Evolutionary conservation across 2,113 vertebrate species (phyloP).

Genomic region (Diadophis punctatus): DNA sequence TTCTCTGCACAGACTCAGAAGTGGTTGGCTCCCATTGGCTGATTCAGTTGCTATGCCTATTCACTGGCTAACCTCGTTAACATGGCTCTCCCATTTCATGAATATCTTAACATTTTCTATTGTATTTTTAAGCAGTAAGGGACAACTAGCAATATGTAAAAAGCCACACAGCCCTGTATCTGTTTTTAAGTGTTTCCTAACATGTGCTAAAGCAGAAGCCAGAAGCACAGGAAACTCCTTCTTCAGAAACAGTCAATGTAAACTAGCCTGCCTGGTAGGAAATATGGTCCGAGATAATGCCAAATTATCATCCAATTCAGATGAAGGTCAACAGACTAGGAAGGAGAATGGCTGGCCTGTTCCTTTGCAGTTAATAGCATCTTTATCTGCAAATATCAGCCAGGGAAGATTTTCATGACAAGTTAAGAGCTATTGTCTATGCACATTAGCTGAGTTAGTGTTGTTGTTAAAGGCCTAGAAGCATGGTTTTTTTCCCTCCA

Average conservation of each 20-base stretch:
- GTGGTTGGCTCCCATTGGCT: too few species aligned
- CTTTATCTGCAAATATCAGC: neutral
- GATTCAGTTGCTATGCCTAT: too few species aligned
- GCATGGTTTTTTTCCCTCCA: neutral
- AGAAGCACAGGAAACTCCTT: neutral
- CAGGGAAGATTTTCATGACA: neutral
- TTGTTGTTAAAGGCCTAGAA: neutral
- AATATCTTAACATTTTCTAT: too few species aligned
- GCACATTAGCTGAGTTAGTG: neutral
- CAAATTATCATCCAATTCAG: neutral
- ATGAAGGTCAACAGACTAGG: neutral
- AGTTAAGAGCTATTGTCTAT: neutral
- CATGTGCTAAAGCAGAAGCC: neutral
- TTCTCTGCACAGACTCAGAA: too few species aligned
- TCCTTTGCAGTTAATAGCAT: neutral
- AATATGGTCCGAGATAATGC: neutral
- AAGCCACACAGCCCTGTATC: neutral
- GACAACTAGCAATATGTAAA: neutral
- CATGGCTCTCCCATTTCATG: too few species aligned
- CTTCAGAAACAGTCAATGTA: neutral
- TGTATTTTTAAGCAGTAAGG: neutral
- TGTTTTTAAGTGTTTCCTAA: neutral
- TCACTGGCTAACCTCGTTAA: too few species aligned
- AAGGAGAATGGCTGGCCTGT: neutral
- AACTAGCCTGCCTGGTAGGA: neutral